A percentile compares a stretch with the other conserved stretches of the same genome.
Evolutionary conservation across 2,113 vertebrate species (phyloP).

Genomic region (Ursus arctos): DNA sequence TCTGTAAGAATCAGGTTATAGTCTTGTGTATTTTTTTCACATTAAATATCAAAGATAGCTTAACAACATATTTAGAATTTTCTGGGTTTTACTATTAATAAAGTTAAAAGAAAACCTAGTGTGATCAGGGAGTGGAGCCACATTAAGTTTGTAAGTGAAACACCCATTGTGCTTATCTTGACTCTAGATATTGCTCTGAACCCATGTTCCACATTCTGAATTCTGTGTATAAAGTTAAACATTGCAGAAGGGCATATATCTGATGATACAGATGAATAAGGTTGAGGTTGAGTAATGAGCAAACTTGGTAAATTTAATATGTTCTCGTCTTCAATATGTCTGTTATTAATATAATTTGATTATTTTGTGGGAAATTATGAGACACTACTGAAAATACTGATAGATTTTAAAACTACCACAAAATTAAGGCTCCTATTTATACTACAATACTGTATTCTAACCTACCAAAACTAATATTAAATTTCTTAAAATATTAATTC

Average conservation of each 20-base stretch:
- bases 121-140: constrained; percentile 67
- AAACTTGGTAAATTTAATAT: constrained; percentile 46
- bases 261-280: constrained; percentile 77
- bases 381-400: background rate
- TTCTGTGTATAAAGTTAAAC: constrained; percentile 82
- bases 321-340: constrained; percentile 41
- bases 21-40: constrained; percentile 57
- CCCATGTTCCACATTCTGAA: constrained; percentile 74
- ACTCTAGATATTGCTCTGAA: constrained; percentile 64
- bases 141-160: constrained; percentile 76
- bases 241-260: constrained; percentile 79
- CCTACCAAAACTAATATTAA: constrained; percentile 19
- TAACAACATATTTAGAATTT: constrained; percentile 77
- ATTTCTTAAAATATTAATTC: constrained; percentile 65
- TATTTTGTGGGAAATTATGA: constrained; percentile 53
- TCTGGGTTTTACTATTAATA: constrained; percentile 80
- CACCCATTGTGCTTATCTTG: constrained; percentile 76
- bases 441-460: constrained; percentile 25
- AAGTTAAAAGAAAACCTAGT: constrained; percentile 84
- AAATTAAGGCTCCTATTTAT: constrained; percentile 36
- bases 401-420: constrained; percentile 22
- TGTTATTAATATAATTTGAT: background rate
- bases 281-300: constrained; percentile 54
- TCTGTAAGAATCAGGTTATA: constrained; percentile 72
- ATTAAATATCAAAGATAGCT: constrained; percentile 70